Conservation (phyloP, 2,888 invertebrate species). For the Pristionchus maxplancki region DNA sequence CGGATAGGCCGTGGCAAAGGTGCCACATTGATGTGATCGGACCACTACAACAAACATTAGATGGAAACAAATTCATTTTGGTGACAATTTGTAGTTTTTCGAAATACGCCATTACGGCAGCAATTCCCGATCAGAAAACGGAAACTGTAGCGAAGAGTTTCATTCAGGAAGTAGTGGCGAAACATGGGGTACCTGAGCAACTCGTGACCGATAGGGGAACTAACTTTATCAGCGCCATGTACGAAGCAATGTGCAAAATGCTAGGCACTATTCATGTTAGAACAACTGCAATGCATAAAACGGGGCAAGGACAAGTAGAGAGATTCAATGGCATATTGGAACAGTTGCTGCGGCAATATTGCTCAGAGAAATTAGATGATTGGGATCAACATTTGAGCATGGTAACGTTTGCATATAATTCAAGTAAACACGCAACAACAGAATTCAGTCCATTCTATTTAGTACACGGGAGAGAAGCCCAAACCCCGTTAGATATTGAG, state of each 20-base stretch:
- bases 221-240: constrained; percentile 57
- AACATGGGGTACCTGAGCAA: constrained; percentile 61
- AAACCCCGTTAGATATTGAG: background rate
- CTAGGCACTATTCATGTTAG: constrained; percentile 55
- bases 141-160: constrained; percentile 64
- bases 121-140: constrained; percentile 74
- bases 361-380: no score
- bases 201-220: constrained; percentile 69
- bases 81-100: constrained; percentile 53
- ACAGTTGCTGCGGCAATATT: no score
- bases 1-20: constrained; percentile 48
- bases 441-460: no score
- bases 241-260: constrained; percentile 56
- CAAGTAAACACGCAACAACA: no score
- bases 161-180: no score
- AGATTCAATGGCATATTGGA: no score
- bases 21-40: constrained; percentile 57
- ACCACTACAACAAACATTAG: constrained; percentile 45
- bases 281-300: constrained; percentile 59
- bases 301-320: no score
- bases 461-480: constrained; percentile 45
- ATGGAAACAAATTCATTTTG: constrained; percentile 54
- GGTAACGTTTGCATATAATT: no score
- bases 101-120: constrained; percentile 64
- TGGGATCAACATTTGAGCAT: no score